Evolutionary conservation across 2,888 invertebrate genomes (phyloP).

Genomic region (Drosophila setosimentum): DNA sequence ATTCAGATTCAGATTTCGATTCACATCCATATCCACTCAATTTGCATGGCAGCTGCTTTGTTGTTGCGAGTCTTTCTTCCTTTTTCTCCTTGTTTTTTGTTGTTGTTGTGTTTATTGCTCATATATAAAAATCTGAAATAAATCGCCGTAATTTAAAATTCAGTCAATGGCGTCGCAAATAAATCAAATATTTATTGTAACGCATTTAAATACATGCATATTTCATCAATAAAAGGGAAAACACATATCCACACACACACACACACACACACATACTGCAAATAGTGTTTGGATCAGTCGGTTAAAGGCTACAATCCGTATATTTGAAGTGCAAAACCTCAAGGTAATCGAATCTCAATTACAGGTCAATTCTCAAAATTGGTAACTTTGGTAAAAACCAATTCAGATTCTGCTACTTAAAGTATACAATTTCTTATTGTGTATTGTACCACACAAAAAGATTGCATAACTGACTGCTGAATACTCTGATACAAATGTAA

Average conservation of each 20-base stretch:
- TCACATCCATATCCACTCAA: constrained; percentile 52
- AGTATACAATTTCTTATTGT: background rate
- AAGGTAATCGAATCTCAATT: background rate
- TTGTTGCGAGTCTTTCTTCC: constrained; percentile 10
- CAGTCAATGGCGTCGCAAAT: constrained; percentile 78
- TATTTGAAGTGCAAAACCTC: background rate
- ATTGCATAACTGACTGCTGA: background rate
- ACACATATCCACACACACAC: background rate
- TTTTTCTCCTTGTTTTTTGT: constrained; percentile 24
- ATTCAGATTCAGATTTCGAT: constrained; percentile 21
- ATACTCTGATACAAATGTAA: background rate
- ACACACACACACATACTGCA: background rate
- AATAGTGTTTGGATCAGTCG: background rate
- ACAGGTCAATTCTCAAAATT: background rate
- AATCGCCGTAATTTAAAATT: constrained; percentile 75
- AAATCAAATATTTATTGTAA: constrained; percentile 78
- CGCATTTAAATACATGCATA: constrained; percentile 75
- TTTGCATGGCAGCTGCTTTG: constrained; percentile 65
- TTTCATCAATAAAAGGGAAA: constrained; percentile 56
- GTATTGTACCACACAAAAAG: background rate
- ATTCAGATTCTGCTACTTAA: background rate
- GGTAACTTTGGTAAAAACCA: background rate
- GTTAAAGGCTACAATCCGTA: background rate
- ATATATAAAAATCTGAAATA: constrained; percentile 66
- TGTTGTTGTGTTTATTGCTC: constrained; percentile 14